Base-by-base conservation (phyloP, 2,888 invertebrate species). In the Polymixis lichenea region DNA sequence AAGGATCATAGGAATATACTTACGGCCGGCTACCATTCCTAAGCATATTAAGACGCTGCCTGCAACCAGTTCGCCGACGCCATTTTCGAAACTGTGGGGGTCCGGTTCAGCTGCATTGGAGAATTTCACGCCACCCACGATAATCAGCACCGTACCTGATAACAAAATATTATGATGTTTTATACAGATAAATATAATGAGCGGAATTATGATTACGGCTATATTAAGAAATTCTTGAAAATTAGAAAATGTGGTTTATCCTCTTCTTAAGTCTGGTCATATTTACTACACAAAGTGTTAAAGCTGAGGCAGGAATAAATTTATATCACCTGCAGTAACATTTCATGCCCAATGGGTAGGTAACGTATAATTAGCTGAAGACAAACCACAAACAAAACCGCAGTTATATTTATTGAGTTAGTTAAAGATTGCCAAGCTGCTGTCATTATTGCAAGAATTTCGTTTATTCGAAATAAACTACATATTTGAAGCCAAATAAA, bases 41-140 rank as follows among this genome's bases (percentile, higher is more conserved):
- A 97, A 91, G 85, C 97, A 95, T n/a, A 97, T 93, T 87, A 97
- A 96, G 83, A 98, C 97, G 51, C 97, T 95, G 58, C 97, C 97
- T 55, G 97, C 97, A 80, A 97, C 96, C 85, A 98, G 96, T 51
- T 97, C 97, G 64, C 97, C 97, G 75, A 97, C 94, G 88, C 95
- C 95, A 72, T 91, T 91, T 86, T 95, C 95, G 2, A 91, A 89
- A 58, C 91, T 91, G 56, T 93, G 15, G 92, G 94, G n/a, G 92
- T 91, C 73, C 79, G 82, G 87, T 91, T 95, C 28, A 96, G 94
- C 95, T 49, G 97, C 94, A 87, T 94, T 95, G 19, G 95, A 94
- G 92, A 97, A 97, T 89, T 97, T 97, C 67, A 97, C 96, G 8
- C 97, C 97, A 56, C 97, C 97, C 79, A 97, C 97, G 80, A 97